Evolutionary conservation across 2,888 invertebrate species (phyloP), one percentile per base, ranked within the genome.

Genomic region (Maniola hyperantus): DNA sequence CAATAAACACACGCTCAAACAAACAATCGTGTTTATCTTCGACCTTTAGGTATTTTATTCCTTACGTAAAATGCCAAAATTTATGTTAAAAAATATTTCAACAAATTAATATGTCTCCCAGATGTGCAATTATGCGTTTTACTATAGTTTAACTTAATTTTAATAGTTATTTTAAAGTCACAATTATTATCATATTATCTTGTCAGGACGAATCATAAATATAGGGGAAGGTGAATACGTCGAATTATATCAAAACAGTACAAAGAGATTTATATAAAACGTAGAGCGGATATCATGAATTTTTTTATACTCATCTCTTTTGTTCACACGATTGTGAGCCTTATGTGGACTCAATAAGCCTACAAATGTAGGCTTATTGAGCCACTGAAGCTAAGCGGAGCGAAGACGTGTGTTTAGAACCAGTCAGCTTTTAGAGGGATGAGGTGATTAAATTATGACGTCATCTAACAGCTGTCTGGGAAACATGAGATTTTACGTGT

Each of bases 121-220:
- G 18, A 15, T 39, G 26, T 46, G 46, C 33, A 69, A 74, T 74
- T 74, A 72, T 65, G 63, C 48, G 63, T 60, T 68, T 70, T 69
- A 64, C 66, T 67, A 63, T 65, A 57, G 63, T 60, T 68, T 70
- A 68, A 65, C 65, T 67, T 66, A 67, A 61, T 67, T 69, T 65
- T 65, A 55, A 70, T 70, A 39, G 55, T 69, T 55, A 65, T 70
- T 72, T 42, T 73, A 67, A 72, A 54, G 63, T 66, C 46, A 66
- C 67, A 26, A 59, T n/a, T n/a, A 74, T 74, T 72, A 75, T 68
- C 70, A 64, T 71, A 74, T 75, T 75, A 76, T 67, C 69, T 54
- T 67, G 75, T 74, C 75, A 64, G 64, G 67, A 69, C 62, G 62
- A 59, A 62, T 65, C 66, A 36, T 8, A 65, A 36, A 48, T 46